Evolutionary conservation across 2,888 invertebrate genomes (phyloP), one percentile per base, ranked within the genome.

Genomic region (Synergus itoensis): DNA sequence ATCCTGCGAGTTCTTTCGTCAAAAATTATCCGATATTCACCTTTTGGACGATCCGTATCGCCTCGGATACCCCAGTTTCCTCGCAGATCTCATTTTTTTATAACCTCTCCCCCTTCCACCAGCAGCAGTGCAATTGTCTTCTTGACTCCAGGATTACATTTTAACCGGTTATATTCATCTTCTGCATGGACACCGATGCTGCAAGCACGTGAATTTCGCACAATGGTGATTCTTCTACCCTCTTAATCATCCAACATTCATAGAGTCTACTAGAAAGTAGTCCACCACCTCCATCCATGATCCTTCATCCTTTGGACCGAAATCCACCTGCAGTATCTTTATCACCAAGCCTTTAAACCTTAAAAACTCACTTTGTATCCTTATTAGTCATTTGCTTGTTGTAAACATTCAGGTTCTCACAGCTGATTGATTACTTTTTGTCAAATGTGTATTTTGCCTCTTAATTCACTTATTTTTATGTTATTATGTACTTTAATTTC

Each of bases 81-180:
- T 77, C 77, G 75, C 80, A 57, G 77, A 82, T 36, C 73, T 48
- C 40, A 53, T n/a, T 53, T 83, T 86, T 84, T 85, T 86, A 86
- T 86, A 86, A 86, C 86, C 86, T 86, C 84, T 83, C 79, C 63
- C 73, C 73, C 73, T 73, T 73, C 73, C 73, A 48, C 60, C 43
- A 63, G 21, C 63, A 63, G 76, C 76, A 76, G 76, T 76, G 76
- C 21, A 76, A 63, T 76, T 80, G 67, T 77, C 78, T 77, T 80
- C 77, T 78, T 78, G 63, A 62, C 16, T 62, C 60, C 63, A 76
- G 62, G 62, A 76, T 62, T 41, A 63, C 45, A 60, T 63, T 76
- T 62, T 21, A 41, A 62, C 76, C 76, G 63, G 63, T 60, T 63
- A 63, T 62, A 62, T 21, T 62, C 76, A 76, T 76, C 62, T 43